Evolutionary conservation across 2,888 invertebrate genomes (phyloP), one percentile per base, ranked within the genome.

Genomic region (Latheticus oryzae): DNA sequence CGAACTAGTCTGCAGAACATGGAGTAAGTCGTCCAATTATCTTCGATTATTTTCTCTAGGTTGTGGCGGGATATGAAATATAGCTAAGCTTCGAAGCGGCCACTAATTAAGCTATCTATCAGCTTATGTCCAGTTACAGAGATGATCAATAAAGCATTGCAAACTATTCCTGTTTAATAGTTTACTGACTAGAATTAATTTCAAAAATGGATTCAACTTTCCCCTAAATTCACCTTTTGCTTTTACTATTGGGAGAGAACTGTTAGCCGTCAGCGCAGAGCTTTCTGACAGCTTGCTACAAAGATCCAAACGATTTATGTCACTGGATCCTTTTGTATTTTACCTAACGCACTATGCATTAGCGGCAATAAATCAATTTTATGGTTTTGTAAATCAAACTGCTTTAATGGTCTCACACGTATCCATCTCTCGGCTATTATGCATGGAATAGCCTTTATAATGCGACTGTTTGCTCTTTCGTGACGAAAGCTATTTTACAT

Each of bases 321-420:
- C 76, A 76, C 74, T 75, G 73, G 75, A 71, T 73, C 74, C 77
- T 76, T 78, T 78, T 78, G 77, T 78, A 70, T 76, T 77, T 76
- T 73, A 76, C 77, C 76, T 76, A 77, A 76, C 77, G 75, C 76
- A 76, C 76, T 75, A 76, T 74, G 73, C 77, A 78, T 78, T 78
- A 77, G 74, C 70, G 69, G 75, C 75, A 73, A 78, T 78, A 79
- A 78, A 79, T 79, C 78, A 78, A 78, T 78, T 79, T 79, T 78
- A 78, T 78, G 78, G 77, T 77, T 78, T 78, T 76, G 76, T 78
- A 78, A 78, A 79, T 79, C 79, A 79, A 79, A 77, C 74, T 71
- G 74, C 67, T 71, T 72, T 75, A 75, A 76, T 76, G 76, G 73
- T 67, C 71, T 73, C 71, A 67, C 74, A 70, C 68, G 62, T 65